Base-by-base conservation (phyloP, 2,888 invertebrate genomes). In the Lasioglossum malachurum region DNA sequence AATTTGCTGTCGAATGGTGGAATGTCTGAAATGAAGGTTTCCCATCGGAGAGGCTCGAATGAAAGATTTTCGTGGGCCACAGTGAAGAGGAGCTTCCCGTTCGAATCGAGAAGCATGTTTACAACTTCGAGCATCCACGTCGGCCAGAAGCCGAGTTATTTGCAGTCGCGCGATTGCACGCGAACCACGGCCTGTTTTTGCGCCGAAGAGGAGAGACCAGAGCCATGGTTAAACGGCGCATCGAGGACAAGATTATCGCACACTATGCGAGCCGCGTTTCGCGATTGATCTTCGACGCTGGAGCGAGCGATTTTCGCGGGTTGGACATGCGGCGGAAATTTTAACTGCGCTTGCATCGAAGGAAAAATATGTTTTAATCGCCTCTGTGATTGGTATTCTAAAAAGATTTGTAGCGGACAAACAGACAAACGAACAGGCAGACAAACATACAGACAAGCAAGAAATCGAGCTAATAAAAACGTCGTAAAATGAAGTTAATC, bases 131-230 rank as follows among this genome's bases (percentile, higher is more conserved):
- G 75, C 88, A 77, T 87, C 87, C 84, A 78, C 84, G 83, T 83
- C 88, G 84, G 87, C 86, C 82, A 86, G 86, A 84, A 83, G 78
- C 84, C 84, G 87, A 91, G 91, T 89, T 91, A 91, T 91, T 91
- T 91, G 85, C 90, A 90, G 91, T 90, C 87, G 78, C 78, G 84
- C 90, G 84, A 89, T 90, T 87, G 90, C 89, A 86, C 76, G 80
- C 87, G 87, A 87, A 90, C 87, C 89, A 83, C 83, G 82, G 83
- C 84, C 89, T 91, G 91, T 90, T 90, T 90, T 91, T 88, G 91
- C 86, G 74, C 85, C 86, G 84, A 89, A 89, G 72, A 79, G 83
- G 75, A 82, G 79, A 49, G 78, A 72, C 69, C 83, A 81, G 76
- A 84, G 78, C 57, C 84, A 79, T 53, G 82, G 80, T 69, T 81